Conservation (phyloP, 2,113 vertebrate species). For the Hirundichthys speculiger region DNA sequence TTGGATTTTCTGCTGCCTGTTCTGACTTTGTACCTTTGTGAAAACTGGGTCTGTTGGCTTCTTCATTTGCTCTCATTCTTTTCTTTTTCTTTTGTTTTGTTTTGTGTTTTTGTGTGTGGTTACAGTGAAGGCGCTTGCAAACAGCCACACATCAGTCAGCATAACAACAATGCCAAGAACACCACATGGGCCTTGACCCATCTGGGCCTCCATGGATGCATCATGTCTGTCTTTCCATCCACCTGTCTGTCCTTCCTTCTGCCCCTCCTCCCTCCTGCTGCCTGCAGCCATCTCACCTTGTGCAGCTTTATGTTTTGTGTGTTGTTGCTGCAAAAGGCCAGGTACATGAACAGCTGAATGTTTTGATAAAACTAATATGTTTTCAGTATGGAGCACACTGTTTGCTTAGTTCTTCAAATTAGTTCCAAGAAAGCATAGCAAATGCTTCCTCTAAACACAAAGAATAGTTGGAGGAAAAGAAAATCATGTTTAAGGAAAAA, state of each 20-base stretch:
- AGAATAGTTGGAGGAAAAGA: too few relatives aligned
- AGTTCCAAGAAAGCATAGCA: not conserved
- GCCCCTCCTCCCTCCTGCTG: slow-evolving; percentile 21
- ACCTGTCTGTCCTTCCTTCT: slow-evolving; percentile 41
- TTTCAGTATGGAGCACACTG: not conserved
- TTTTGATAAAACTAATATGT: not conserved
- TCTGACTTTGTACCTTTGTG: slow-evolving; percentile 41
- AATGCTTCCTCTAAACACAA: not conserved
- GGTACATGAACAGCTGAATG: slow-evolving; percentile 3
- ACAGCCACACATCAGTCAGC: slow-evolving; percentile 70
- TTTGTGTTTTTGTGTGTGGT: slow-evolving; percentile 63
- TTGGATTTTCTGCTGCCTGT: slow-evolving; percentile 19
- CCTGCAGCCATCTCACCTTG: slow-evolving; percentile 30
- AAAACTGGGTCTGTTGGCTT: slow-evolving; percentile 55
- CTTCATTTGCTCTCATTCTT: slow-evolving; percentile 67
- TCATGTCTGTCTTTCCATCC: slow-evolving; percentile 61
- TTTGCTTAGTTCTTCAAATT: not conserved
- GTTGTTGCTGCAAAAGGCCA: slow-evolving; percentile 12
- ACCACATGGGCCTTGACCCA: slow-evolving; percentile 56
- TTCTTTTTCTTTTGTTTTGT: slow-evolving; percentile 64
- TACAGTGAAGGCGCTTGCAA: slow-evolving; percentile 81
- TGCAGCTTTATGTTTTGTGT: slow-evolving; percentile 38
- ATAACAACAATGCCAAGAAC: slow-evolving; percentile 59
- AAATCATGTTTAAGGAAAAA: too few relatives aligned
- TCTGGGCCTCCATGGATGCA: slow-evolving; percentile 59